Evolutionary conservation across 2,888 invertebrate genomes (phyloP), one percentile per base, ranked within the genome.

Genomic region (Pachliopta kotzebuea): DNA sequence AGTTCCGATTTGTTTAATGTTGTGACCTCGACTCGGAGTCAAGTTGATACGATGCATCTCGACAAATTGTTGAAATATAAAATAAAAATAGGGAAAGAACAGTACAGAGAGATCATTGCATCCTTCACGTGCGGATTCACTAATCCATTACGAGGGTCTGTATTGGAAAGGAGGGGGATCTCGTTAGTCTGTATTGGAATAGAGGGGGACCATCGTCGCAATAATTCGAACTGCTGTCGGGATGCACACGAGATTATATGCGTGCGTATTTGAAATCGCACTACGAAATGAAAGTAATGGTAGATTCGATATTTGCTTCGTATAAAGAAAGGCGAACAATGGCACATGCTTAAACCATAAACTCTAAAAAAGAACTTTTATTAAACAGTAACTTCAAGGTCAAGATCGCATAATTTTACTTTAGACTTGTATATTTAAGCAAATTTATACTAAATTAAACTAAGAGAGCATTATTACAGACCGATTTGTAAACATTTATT

Each of bases 181-280:
- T 42, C 56, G 17, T 21, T 42, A 7, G 20, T 17, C 37, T 24
- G 56, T 42, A 23, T 21, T 52, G 21, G 14, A 52, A 37, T 8
- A 23, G 11, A 42, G 42, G 56, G 56, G 56, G 31, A 56, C 18
- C 23, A 7, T 8, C 42, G 20, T 56, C 37, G 56, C 56, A 56
- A 23, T 31, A 56, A 56, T 14, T 8, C 31, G 21, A 24, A 31
- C 29, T 31, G 31, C 56, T 52, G 18, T 26, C 54, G 54, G 17
- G 26, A 8, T 31, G 21, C 50, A 20, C 18, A 56, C 20, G 56
- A 31, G 31, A 31, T 31, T 56, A 31, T n/a, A 31, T 31, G 56
- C 31, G 31, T 31, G 56, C 31, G 31, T 56, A 31, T 56, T 56
- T 11, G 21, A 24, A 14, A 37, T 31, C 8, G 20, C 20, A 11